Base-by-base conservation (phyloP, 1,140 invertebrate species). In the Nasonia vitripennis region DNA sequence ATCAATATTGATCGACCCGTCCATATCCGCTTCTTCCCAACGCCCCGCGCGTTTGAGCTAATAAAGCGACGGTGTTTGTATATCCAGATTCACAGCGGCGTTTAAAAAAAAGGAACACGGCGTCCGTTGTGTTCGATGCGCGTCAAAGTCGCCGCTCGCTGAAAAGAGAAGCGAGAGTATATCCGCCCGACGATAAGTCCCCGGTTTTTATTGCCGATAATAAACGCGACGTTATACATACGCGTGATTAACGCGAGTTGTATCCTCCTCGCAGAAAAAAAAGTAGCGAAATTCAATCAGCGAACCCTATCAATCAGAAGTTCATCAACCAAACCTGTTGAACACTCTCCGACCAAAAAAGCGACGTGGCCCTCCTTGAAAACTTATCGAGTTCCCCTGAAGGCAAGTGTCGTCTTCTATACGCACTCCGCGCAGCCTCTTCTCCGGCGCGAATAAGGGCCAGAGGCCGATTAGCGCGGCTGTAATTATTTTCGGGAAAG, bases 401-500 rank as follows among this genome's bases (percentile, higher is more conserved):
- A 0, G 34, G 55, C 55, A 62, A 62, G 55, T 62, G 20, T 41
- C 4, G 17, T 62, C 55, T 62, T 62, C 20, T 62, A 62, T 62
- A 62, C 55, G 55, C 55, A 62, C 55, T 62, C n/a, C 4, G 55
- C 55, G 55, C 55, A 62, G 55, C 20, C 20, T n/a, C 55, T 62
- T 62, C 55, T 62, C 55, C 68, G 27, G 68, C 10, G 20, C 68
- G 10, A 27, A 11, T 31, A 31, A 71, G 68, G 68, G 11, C 68
- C 37, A 70, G 48, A 10, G 41, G 67, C 67, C 83, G 83, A 84
- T 84, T 84, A 84, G 77, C 83, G 31, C 67, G 37, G 45, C 17
- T 78, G 45, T 84, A 84, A 84, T 84, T 84, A 84, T 84, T 84
- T 83, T 84, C 41, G 62, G 62, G 77, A 83, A 83, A 83, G 73